These are phyloP conservation scores for Heliornis fulica DNA, from an alignment of 2,113 vertebrate genomes.

Conservation along the genomic window DNA sequence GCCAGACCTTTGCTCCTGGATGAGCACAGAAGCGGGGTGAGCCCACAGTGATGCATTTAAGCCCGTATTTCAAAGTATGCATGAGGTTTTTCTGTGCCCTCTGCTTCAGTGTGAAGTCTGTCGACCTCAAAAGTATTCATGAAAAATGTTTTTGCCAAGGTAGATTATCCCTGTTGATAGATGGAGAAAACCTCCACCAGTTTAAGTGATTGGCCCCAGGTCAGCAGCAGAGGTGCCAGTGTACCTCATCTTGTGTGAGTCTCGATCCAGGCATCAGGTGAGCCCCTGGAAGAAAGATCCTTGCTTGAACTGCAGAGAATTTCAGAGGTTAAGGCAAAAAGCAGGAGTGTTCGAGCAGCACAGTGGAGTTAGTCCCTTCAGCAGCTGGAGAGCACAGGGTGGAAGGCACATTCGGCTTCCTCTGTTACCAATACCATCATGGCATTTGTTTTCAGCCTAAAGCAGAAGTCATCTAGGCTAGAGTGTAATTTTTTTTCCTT, in stretches of 20 bases:
- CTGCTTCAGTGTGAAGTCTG: neutral
- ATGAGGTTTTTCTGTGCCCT: accelerated
- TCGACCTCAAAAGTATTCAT: neutral
- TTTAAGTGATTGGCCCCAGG: neutral
- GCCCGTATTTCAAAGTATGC: accelerated
- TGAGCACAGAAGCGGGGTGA: neutral
- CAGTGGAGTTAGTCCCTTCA: neutral
- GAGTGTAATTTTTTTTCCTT: neutral
- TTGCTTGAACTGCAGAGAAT: neutral
- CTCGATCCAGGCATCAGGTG: neutral
- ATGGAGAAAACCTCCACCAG: neutral
- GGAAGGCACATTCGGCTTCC: neutral
- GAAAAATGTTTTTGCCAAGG: neutral
- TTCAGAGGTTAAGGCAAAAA: neutral
- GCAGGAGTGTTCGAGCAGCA: neutral
- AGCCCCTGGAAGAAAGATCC: neutral
- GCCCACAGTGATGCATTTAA: neutral
- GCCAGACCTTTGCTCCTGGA: neutral
- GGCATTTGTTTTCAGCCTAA: neutral
- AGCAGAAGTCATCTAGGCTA: neutral
- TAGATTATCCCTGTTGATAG: neutral
- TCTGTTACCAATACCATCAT: neutral
- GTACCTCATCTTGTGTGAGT: neutral
- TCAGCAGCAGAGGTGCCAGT: neutral
- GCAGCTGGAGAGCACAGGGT: neutral